Evolutionary conservation across 2,113 vertebrate species (phyloP).

Genomic region (Macrotis lagotis): DNA sequence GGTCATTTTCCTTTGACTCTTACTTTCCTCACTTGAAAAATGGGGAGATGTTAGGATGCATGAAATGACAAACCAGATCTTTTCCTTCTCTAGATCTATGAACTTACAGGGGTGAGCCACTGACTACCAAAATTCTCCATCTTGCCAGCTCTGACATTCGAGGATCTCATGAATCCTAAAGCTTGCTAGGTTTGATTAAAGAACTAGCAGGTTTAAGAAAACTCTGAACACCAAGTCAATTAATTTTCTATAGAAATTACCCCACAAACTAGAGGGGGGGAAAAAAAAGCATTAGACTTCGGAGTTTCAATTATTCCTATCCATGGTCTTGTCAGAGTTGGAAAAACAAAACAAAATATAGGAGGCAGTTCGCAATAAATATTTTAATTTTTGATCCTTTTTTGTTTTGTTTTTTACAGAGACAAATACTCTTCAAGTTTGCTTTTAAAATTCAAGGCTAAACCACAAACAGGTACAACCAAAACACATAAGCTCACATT

Average conservation of each 20-base stretch:
- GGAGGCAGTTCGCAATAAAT: constrained; percentile 85
- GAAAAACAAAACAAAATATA: constrained; percentile 64
- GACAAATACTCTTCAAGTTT: constrained; percentile 87
- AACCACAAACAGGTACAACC: constrained; percentile 79
- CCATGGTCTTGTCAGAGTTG: not conserved
- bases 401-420: constrained; percentile 81
- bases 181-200: not conserved
- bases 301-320: not conserved
- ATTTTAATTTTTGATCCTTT: constrained; percentile 73
- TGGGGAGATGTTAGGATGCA: not conserved
- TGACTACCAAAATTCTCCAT: not conserved
- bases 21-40: not conserved
- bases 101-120: not conserved
- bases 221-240: not conserved
- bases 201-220: not conserved
- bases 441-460: constrained; percentile 86
- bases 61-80: not conserved
- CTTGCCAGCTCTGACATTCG: not conserved
- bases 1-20: not conserved
- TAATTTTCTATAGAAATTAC: not conserved
- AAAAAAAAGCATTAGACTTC: not conserved
- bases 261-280: not conserved
- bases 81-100: not conserved
- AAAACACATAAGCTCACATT: constrained; percentile 68
- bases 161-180: not conserved